Base-by-base conservation (phyloP, 2,797 vertebrate species). In the Pelobates cultripes region DNA sequence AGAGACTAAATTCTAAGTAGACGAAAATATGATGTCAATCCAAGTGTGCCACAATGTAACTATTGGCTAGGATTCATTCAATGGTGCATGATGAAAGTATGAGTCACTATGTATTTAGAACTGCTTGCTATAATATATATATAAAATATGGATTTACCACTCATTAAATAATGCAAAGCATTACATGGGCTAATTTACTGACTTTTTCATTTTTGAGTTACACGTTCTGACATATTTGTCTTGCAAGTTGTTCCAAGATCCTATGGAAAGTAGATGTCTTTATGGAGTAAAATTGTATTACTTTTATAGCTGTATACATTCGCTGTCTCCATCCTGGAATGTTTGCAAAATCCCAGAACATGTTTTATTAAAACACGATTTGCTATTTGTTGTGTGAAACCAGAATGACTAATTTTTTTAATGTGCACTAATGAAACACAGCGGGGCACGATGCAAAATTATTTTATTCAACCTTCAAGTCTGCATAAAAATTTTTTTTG, bases 391-490 rank as follows among this genome's bases (percentile, higher is more conserved):
- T 45, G 68, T 17, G 43, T 44, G 68, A 44, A 8, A 17, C 12
- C 40, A 44, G 72, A 73, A 60, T 43, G 51, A 73, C 71, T 57
- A 42, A 60, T 42, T 60, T 28, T 47, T 43, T 15, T 73, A 55
- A 73, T n/a, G 41, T 17, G n/a, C 28, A 55, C 40, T 42, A 73
- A 61, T 73, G 12, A 60, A 64, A 64, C 61, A 64, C 61, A 64
- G 61, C 17, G 61, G 61, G 61, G 28, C 61, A 73, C 15, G 5
- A 28, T 5, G 70, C 1, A 44, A 40, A 28, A 55, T 55, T 55
- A 73, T 41, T 55, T 55, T 73, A 73, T 55, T 57, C 45, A 47
- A 72, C 10, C 40, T 53, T 43, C 5, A 72, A 53, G 70, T 72
- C n/a, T 53, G 17, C 10, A 41, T 51, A 47, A 53, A 14, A 73